Conservation (phyloP, 64 coral and sea anemone species). For the Montipora efflorescens region DNA sequence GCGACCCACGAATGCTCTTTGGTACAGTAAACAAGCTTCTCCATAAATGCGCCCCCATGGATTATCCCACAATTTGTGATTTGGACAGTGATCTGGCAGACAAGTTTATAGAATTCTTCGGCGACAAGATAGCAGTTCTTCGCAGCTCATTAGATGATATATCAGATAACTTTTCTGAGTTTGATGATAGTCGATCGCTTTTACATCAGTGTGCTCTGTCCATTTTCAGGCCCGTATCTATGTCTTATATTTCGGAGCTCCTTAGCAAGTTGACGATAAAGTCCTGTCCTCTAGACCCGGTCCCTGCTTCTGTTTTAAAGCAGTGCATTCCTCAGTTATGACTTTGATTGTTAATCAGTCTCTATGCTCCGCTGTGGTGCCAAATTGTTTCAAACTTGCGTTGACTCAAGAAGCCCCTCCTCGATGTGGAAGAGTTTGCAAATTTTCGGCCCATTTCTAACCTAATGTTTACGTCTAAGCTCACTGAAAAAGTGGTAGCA, state of each 20-base stretch:
- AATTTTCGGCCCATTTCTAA: too few relatives aligned
- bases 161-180: not conserved
- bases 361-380: too few relatives aligned
- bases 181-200: not conserved
- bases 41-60: not conserved
- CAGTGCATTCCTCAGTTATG: too few relatives aligned
- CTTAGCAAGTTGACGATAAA: not conserved
- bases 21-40: conserved; percentile 14
- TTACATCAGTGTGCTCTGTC: not conserved
- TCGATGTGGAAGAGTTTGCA: too few relatives aligned
- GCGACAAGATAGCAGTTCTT: not conserved
- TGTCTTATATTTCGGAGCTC: conserved; percentile 14
- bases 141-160: not conserved
- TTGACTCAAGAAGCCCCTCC: too few relatives aligned
- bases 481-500: too few relatives aligned
- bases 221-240: not conserved
- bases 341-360: too few relatives aligned
- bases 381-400: too few relatives aligned
- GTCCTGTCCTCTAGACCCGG: too few relatives aligned
- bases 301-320: too few relatives aligned
- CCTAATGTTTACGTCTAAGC: too few relatives aligned
- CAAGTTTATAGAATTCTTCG: not conserved
- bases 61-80: not conserved
- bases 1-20: not conserved
- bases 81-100: not conserved